Conservation (phyloP, 1,140 invertebrate species). For the Thaumetopoea pityocampa region DNA sequence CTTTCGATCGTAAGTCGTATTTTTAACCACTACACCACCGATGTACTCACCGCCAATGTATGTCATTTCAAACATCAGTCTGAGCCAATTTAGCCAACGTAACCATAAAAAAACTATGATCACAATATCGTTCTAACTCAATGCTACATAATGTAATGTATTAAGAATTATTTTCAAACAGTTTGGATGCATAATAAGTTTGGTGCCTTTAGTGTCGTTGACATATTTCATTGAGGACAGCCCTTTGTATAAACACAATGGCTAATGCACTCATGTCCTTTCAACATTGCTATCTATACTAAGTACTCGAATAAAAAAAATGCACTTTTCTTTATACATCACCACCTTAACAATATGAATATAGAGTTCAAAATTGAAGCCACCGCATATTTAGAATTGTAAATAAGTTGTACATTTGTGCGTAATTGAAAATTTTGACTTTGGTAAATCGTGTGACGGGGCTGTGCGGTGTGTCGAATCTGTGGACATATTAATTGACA, state of each 20-base stretch:
- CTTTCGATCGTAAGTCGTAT: no score
- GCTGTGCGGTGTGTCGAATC: constrained; percentile 48
- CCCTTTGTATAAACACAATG: constrained; percentile 47
- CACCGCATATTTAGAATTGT: background rate
- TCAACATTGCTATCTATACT: constrained; percentile 61
- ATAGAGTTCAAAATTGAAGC: constrained; percentile 17
- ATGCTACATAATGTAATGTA: no score
- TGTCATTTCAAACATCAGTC: no score
- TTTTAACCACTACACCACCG: no score
- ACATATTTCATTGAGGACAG: constrained; percentile 47
- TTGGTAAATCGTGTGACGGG: constrained; percentile 63
- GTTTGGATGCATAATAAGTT: background rate
- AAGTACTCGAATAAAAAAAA: constrained; percentile 38
- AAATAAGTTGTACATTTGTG: constrained; percentile 21
- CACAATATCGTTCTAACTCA: no score
- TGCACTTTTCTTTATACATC: background rate
- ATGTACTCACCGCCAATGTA: no score
- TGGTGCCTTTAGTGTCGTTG: constrained; percentile 44
- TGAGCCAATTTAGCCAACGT: constrained; percentile 63
- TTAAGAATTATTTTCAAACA: constrained; percentile 24
- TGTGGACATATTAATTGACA: constrained; percentile 36
- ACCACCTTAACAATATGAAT: background rate
- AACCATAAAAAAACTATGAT: no score
- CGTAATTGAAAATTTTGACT: constrained; percentile 72
- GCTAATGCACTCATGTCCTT: constrained; percentile 68